Evolutionary conservation across 2,797 vertebrate species (phyloP).

Genomic region (Otolemur crassicaudatus): DNA sequence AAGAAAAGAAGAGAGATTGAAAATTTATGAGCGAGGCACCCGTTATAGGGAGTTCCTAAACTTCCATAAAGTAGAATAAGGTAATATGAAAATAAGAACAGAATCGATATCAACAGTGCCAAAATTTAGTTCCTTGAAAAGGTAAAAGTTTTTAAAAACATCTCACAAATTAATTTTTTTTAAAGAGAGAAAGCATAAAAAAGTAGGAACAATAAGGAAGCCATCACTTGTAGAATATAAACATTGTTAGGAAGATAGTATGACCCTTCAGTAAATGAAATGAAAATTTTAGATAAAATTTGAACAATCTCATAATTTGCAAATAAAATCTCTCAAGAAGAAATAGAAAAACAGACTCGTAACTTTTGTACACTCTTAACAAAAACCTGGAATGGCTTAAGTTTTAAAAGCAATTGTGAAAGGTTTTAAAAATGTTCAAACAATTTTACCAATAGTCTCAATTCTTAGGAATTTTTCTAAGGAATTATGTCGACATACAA

Average conservation of each 20-base stretch:
- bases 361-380: neutral
- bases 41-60: neutral
- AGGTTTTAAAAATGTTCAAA: neutral
- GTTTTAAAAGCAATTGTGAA: slow-evolving; percentile 32
- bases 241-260: neutral
- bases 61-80: slow-evolving; percentile 22
- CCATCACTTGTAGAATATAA: neutral
- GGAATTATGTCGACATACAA: neutral
- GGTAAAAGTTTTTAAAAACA: neutral
- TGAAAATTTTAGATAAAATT: slow-evolving; percentile 21
- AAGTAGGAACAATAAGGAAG: neutral
- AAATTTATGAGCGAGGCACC: neutral
- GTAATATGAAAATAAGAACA: neutral
- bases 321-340: slow-evolving; percentile 15
- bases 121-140: slow-evolving; percentile 17
- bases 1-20: neutral
- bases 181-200: neutral
- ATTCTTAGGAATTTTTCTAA: slow-evolving; percentile 8
- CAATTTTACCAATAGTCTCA: neutral
- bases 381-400: neutral
- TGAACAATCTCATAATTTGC: neutral
- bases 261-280: slow-evolving; percentile 17
- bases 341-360: neutral
- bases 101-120: neutral
- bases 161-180: neutral